phyloP scores from a whole-genome alignment of 2,888 invertebrate species.

The Meiosimyza decipiens region DNA sequence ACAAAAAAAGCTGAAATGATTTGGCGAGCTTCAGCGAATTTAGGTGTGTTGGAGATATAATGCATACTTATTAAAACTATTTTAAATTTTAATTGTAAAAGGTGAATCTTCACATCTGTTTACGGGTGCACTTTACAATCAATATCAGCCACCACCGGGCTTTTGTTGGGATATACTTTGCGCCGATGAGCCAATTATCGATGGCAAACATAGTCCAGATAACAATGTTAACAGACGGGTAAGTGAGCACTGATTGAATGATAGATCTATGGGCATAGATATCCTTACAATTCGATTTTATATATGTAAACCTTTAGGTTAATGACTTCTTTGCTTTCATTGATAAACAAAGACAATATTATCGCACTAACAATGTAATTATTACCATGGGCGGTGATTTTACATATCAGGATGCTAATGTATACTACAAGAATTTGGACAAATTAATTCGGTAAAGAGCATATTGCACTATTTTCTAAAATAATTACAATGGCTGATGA shows the following conservation, averaged over 20 bases:
- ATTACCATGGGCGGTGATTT: slow-evolving; percentile 95
- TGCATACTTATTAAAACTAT: neutral
- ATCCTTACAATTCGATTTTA: neutral
- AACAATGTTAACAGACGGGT: slow-evolving; percentile 85
- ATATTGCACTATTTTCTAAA: neutral
- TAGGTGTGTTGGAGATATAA: slow-evolving; percentile 68
- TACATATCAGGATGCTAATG: slow-evolving; percentile 82
- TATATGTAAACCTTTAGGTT: slow-evolving; percentile 47
- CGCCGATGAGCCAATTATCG: slow-evolving; percentile 85
- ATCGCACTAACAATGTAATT: slow-evolving; percentile 79
- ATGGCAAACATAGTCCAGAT: slow-evolving; percentile 81
- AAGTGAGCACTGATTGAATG: slow-evolving; percentile 61
- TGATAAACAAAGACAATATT: slow-evolving; percentile 70
- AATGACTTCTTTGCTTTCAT: slow-evolving; percentile 71
- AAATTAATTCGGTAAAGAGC: slow-evolving; percentile 75
- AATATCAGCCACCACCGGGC: slow-evolving; percentile 86
- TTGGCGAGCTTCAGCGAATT: slow-evolving; percentile 81
- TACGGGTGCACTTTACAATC: slow-evolving; percentile 85
- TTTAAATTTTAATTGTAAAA: slow-evolving; percentile 51
- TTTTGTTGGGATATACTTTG: slow-evolving; percentile 95
- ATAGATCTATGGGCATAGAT: neutral
- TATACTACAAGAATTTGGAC: slow-evolving; percentile 87
- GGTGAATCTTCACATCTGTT: slow-evolving; percentile 78
- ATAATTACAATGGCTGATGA: slow-evolving; percentile 32
- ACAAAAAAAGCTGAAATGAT: slow-evolving; percentile 81